Conservation (phyloP, 2,113 vertebrate species). For the Propithecus coquereli region DNA sequence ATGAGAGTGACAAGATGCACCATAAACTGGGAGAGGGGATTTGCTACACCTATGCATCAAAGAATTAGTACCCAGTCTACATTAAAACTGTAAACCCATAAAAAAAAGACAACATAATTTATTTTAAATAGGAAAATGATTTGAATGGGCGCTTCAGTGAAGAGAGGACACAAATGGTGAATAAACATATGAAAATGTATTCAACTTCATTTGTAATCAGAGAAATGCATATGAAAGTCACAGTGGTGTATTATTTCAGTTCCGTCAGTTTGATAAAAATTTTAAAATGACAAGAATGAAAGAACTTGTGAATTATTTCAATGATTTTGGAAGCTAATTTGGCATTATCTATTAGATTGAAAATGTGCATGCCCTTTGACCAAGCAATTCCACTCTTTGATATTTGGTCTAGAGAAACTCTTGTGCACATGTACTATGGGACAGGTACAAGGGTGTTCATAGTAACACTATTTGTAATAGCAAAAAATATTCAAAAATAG, state of each 20-base stretch:
- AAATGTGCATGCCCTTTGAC: background rate
- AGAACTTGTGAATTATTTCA: background rate
- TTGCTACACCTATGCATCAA: background rate
- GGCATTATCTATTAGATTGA: background rate
- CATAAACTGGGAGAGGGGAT: background rate
- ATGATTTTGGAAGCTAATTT: background rate
- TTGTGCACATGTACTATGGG: background rate
- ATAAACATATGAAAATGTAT: background rate
- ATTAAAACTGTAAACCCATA: background rate
- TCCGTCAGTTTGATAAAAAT: background rate
- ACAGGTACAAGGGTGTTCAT: background rate
- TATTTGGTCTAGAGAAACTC: background rate
- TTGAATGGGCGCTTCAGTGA: background rate
- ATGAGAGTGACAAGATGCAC: background rate
- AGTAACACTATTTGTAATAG: background rate
- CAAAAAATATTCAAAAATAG: background rate
- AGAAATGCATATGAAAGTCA: background rate
- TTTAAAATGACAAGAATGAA: background rate
- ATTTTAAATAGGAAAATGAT: background rate
- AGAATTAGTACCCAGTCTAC: background rate
- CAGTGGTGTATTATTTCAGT: background rate
- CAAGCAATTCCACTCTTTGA: background rate
- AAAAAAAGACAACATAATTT: background rate
- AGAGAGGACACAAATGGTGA: background rate
- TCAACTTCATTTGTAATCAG: background rate